phyloP scores from a whole-genome alignment of 2,113 vertebrate species.

The Psilopogon haemacephalus region DNA sequence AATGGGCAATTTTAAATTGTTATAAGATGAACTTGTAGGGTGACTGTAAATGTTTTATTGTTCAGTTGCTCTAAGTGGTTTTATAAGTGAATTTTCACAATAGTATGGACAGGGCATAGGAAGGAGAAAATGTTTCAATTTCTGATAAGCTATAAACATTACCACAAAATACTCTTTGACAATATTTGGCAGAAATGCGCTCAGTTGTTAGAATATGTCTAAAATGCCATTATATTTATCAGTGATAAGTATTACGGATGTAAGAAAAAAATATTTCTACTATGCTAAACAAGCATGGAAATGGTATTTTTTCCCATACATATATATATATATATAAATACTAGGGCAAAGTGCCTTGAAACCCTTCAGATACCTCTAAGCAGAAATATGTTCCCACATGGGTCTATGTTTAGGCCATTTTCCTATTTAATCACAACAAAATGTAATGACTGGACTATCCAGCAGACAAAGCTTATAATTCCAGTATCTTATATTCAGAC shows the following conservation, averaged over 20 bases:
- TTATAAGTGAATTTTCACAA: constrained; percentile 5
- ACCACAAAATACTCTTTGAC: not conserved
- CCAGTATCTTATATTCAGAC: not conserved
- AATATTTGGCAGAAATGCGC: not conserved
- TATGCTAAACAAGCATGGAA: not conserved
- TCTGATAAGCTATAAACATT: not conserved
- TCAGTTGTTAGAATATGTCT: not conserved
- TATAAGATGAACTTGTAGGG: constrained; percentile 15
- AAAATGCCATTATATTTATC: not conserved
- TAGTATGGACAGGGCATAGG: not conserved
- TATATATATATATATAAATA: not conserved
- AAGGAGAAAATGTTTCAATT: not conserved
- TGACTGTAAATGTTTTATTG: constrained; percentile 13
- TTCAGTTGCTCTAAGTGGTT: not conserved
- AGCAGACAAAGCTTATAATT: not conserved
- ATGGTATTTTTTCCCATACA: not conserved
- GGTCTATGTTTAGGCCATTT: not conserved
- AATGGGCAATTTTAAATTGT: constrained; percentile 25
- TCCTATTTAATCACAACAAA: not conserved
- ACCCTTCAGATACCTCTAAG: not conserved
- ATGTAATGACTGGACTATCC: not conserved
- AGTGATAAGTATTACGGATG: not conserved
- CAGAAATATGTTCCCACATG: not conserved
- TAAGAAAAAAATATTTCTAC: not conserved
- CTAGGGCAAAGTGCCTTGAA: not conserved